Evolutionary conservation across 2,113 vertebrate genomes (phyloP), one percentile per base, ranked within the genome.

Genomic region (Neolamprologus hecqui): DNA sequence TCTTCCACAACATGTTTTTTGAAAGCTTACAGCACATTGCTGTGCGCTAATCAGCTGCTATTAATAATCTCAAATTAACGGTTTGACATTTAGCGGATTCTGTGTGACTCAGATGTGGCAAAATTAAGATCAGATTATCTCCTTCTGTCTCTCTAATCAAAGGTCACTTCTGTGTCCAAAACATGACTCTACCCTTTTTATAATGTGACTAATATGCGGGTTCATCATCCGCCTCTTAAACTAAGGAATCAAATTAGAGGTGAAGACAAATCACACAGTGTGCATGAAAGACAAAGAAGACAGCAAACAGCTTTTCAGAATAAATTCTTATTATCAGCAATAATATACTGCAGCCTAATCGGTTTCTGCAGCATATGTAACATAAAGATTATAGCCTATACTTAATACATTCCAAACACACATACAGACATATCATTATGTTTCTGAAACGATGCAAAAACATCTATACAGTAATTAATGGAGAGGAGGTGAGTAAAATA

Each of bases 401-500:
- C 28, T 79, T 19, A 85, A 63, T 87, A 91, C 89, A 93, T 94
- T 94, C 89, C 84, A 89, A 93, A 73, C 88, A 70, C 77, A 92
- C 80, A 93, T 85, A 92, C 80, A 83, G 60, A 93, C 63, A 91
- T 82, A 93, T 83, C 82, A 83, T 79, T 82, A 90, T 84, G 68
- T 15, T 85, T 93, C 81, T 81, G 11, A 92, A 88, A 91, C 87
- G 86, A 91, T 91, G 85, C 80, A 53, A 90, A 92, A 91, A 54
- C 23, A 85, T 87, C 84, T 90, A 86, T 84, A 93, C 88, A 89
- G 31, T 60, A 87, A 88, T 90, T 90, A 91, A 93, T 92, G 86
- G 47, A 86, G 81, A 90, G 83, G 47, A 87, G 79, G 86, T 91
- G 89, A 93, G 90, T 93, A 93, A 95, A 95, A 94, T 94, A 94